Conservation (phyloP, 1,140 invertebrate species). For the Lanistes nyassanus region DNA sequence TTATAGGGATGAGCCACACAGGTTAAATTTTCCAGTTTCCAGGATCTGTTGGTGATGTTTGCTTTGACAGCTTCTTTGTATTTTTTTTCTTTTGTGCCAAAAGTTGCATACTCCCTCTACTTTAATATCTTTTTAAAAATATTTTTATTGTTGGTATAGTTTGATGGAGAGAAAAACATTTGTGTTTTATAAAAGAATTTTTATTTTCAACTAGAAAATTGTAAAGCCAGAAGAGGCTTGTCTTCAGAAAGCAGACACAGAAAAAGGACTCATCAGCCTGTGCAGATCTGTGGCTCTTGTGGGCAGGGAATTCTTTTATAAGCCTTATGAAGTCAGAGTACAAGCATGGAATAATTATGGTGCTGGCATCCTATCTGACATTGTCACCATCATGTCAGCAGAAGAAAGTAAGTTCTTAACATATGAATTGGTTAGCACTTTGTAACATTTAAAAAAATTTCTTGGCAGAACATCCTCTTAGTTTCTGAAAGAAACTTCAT, state of each 20-base stretch:
- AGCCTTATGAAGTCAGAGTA: constrained; percentile 90
- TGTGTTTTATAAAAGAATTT: background rate
- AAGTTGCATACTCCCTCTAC: no score
- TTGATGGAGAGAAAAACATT: no score
- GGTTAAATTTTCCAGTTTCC: no score
- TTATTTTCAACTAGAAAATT: background rate
- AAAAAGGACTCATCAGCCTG: constrained; percentile 15
- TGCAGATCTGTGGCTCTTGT: constrained; percentile 66
- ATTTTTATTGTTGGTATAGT: no score
- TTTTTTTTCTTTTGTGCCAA: no score
- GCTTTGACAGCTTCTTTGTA: no score
- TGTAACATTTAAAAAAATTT: no score
- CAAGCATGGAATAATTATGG: constrained; percentile 83
- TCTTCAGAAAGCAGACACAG: background rate
- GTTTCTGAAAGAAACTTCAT: no score
- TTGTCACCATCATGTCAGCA: constrained; percentile 85
- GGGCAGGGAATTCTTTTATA: constrained; percentile 82
- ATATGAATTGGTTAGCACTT: background rate
- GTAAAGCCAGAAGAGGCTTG: constrained; percentile 19
- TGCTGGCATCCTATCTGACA: constrained; percentile 82
- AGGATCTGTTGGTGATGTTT: no score
- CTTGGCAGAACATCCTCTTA: no score
- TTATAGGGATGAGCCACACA: no score
- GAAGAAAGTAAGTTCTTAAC: constrained; percentile 75
- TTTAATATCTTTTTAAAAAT: no score